Evolutionary conservation across 2,888 invertebrate genomes (phyloP).

Genomic region (Heteropelma amictum): DNA sequence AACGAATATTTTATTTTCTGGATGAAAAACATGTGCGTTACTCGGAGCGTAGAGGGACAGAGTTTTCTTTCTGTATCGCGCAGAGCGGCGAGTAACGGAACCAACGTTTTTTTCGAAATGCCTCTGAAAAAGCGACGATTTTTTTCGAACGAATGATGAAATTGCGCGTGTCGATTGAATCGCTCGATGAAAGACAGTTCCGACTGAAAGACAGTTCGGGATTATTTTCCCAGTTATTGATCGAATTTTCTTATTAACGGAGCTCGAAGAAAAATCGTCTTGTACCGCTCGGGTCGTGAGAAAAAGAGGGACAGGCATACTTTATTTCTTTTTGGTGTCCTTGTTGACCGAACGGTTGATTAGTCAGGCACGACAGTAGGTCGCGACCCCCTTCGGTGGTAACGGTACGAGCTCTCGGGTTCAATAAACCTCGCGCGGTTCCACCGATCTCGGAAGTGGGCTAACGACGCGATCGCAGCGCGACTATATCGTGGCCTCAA

Average conservation of each 20-base stretch:
- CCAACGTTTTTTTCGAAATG: not conserved
- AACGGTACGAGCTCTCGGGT: constrained; percentile 72
- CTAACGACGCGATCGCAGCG: constrained; percentile 74
- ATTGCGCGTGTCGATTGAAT: no score
- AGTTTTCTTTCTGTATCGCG: not conserved
- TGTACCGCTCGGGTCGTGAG: no score
- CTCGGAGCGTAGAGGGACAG: no score
- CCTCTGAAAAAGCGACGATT: not conserved
- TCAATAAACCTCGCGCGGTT: constrained; percentile 71
- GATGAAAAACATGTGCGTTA: no score
- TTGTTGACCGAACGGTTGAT: constrained; percentile 6
- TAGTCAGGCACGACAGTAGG: constrained; percentile 68
- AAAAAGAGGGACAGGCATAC: not conserved
- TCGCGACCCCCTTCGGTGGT: constrained; percentile 75
- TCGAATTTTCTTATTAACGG: no score
- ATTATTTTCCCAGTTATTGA: no score
- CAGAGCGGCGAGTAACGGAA: no score
- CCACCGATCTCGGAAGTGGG: constrained; percentile 72
- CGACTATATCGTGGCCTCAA: constrained; percentile 75
- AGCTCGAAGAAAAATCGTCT: no score
- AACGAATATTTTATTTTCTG: no score
- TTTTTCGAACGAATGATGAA: not conserved
- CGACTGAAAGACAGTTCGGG: no score
- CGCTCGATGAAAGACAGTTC: no score
- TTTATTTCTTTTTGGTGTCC: constrained; percentile 1